Conservation (phyloP, 2,888 invertebrate species). For the Conomelus anceps region DNA sequence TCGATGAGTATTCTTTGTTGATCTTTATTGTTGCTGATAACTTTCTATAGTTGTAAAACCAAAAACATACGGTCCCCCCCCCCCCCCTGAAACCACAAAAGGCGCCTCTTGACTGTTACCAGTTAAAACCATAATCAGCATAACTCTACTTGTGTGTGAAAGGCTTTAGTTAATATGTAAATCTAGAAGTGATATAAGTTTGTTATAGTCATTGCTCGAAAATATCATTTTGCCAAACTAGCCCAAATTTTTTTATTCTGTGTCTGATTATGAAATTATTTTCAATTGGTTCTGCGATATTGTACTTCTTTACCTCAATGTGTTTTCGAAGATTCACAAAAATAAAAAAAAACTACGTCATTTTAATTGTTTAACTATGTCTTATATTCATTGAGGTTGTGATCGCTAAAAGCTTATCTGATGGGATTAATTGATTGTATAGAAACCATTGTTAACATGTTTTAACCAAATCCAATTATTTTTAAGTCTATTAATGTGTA, state of each 20-base stretch:
- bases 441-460: background rate
- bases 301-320: too few species aligned
- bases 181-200: background rate
- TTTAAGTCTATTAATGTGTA: background rate
- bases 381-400: background rate
- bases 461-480: background rate
- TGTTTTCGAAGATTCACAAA: background rate
- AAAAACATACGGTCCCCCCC: background rate
- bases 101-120: constrained; percentile 5
- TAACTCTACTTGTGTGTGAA: background rate
- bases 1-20: background rate
- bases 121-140: background rate
- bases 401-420: background rate
- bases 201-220: background rate
- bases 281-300: too few species aligned
- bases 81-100: background rate
- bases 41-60: background rate
- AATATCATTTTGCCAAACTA: background rate
- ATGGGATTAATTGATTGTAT: background rate
- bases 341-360: too few species aligned
- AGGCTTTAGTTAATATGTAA: background rate
- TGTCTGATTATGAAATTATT: background rate
- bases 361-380: background rate
- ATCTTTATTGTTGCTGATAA: background rate
- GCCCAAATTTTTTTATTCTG: background rate